phyloP scores from a whole-genome alignment of 2,113 vertebrate species.

The Ailurus styani region DNA sequence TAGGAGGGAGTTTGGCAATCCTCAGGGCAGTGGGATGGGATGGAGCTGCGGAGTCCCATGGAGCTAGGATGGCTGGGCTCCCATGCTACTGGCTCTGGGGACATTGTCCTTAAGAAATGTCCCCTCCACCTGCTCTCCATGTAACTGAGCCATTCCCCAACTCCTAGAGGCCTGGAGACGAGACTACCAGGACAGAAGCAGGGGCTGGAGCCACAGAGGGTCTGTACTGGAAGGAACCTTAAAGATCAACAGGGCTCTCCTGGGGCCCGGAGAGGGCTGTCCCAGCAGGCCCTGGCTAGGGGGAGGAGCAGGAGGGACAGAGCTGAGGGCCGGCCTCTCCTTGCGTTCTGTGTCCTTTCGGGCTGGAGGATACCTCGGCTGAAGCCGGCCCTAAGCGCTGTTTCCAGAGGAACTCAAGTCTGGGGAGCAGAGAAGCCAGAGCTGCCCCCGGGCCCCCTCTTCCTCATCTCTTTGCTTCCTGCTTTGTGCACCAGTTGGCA shows the following conservation, averaged over 20 bases:
- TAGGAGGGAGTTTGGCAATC: background rate
- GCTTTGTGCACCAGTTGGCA: background rate
- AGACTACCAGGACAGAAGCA: background rate
- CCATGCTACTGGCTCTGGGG: background rate
- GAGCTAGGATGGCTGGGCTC: background rate
- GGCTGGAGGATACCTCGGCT: background rate
- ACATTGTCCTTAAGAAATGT: background rate
- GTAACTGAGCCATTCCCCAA: background rate
- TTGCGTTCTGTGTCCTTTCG: background rate
- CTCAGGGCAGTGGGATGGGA: background rate
- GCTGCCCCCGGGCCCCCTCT: background rate
- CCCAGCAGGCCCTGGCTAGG: background rate
- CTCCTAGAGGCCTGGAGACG: background rate
- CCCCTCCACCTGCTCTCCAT: accelerated
- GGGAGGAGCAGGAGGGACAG: background rate
- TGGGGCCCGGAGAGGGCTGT: background rate
- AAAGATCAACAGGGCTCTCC: background rate
- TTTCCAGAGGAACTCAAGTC: background rate
- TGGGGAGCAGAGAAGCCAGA: background rate
- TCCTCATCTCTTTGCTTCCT: background rate
- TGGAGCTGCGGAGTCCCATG: background rate
- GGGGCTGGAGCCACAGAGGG: background rate
- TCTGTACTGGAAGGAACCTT: background rate
- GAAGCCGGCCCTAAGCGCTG: background rate
- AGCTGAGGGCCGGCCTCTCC: background rate